Evolutionary conservation across 2,113 vertebrate genomes (phyloP).

Genomic region (Theristicus caerulescens): DNA sequence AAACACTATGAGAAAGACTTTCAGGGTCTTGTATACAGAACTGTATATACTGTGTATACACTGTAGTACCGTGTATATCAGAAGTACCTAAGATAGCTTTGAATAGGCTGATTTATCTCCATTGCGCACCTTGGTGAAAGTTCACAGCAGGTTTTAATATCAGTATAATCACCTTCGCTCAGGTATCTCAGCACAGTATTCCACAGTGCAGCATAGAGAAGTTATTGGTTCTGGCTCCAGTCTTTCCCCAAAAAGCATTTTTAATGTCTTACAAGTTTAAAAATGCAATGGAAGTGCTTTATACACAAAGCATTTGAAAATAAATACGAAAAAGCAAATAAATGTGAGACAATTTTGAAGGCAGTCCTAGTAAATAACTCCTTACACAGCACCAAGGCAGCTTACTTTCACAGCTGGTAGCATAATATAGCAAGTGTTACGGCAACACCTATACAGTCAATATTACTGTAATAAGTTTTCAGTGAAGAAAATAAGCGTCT

Average conservation of each 20-base stretch:
- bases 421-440: background rate
- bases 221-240: background rate
- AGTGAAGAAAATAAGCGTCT: background rate
- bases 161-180: background rate
- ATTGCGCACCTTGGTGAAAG: background rate
- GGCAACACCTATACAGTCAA: background rate
- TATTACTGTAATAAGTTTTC: background rate
- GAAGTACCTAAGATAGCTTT: background rate
- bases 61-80: background rate
- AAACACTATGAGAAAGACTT: background rate
- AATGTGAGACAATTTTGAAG: background rate
- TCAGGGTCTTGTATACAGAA: background rate
- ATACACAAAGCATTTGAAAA: background rate
- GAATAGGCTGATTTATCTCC: background rate
- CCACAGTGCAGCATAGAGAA: background rate
- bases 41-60: rapidly evolving
- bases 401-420: background rate
- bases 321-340: background rate
- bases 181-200: background rate
- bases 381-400: background rate
- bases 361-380: background rate
- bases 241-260: background rate
- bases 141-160: background rate
- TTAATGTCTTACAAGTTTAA: background rate
- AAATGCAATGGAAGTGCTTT: background rate